Conservation (phyloP, 2,113 vertebrate genomes). For the Microcebus murinus region DNA sequence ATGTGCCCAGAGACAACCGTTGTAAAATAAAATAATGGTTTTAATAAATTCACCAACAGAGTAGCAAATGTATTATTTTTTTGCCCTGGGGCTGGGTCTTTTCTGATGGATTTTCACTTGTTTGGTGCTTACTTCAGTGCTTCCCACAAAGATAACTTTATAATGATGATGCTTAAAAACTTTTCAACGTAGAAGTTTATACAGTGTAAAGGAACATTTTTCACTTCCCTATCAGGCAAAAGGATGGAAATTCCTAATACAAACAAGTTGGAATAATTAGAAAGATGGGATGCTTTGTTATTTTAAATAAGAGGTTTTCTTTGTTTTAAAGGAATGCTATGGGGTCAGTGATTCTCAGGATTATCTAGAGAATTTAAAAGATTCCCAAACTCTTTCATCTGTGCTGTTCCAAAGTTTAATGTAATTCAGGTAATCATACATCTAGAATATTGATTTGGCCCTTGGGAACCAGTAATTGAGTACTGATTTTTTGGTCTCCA, state of each 20-base stretch:
- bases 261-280: conserved; percentile 11
- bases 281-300: background rate
- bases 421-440: background rate
- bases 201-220: background rate
- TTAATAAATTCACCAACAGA: conserved; percentile 42
- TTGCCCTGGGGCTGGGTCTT: background rate
- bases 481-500: background rate
- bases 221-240: background rate
- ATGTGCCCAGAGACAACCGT: background rate
- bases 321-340: conserved; percentile 17
- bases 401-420: conserved; percentile 19
- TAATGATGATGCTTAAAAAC: background rate
- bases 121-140: background rate
- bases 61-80: background rate
- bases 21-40: conserved; percentile 37
- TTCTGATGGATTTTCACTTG: conserved; percentile 19
- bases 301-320: conserved; percentile 41
- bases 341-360: background rate
- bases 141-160: conserved; percentile 28
- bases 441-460: background rate
- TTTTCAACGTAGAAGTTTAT: background rate
- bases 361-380: background rate
- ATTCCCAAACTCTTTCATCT: conserved; percentile 16
- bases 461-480: background rate
- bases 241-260: conserved; percentile 18